Evolutionary conservation across 2,888 invertebrate species (phyloP), one percentile per base, ranked within the genome.

Genomic region (Tigriopus californicus): DNA sequence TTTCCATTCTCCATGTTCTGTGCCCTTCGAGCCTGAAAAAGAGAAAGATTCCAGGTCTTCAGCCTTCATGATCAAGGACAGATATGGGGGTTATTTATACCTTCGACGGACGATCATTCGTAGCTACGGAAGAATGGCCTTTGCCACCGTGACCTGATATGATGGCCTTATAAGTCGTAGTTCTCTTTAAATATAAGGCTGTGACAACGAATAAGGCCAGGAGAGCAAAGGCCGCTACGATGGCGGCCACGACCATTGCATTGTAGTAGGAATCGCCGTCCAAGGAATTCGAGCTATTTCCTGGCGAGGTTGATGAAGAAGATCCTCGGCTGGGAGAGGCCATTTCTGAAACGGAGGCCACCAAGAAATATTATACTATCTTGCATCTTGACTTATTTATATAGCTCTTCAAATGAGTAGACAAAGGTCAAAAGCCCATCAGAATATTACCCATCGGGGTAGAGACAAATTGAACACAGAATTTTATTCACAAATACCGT

Each of bases 171-270:
- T 80, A 78, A 67, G 79, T 78, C 60, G 77, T 77, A 73, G 67
- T 77, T 67, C 87, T 76, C 66, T 83, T 77, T 67, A 90, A 79
- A 44, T 90, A 77, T 64, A 90, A 82, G 65, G 89, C 77, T 52
- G 88, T 74, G 55, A 90, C 73, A 58, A 87, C 79, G 52, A 88
- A 72, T 6, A 88, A 84, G 25, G 85, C 83, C 65, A 89, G 76
- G 63, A 87, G 85, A 18, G 88, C 85, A 61, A 90, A 73, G 11
- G 87, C 83, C 10, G 89, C 89, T 63, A 91, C 78, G 63, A 89
- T 85, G 2, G 87, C 87, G 13, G 89, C 87, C 47, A 85, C 85
- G 44, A 90, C 87, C 67, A 91, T 73, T 6, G 89, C 85, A 46
- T 86, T 84, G 70, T 89, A 90, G 72, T 90, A 91, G 72, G 86